Evolutionary conservation across 2,888 invertebrate genomes (phyloP).

Genomic region (Podabrus alpinus): DNA sequence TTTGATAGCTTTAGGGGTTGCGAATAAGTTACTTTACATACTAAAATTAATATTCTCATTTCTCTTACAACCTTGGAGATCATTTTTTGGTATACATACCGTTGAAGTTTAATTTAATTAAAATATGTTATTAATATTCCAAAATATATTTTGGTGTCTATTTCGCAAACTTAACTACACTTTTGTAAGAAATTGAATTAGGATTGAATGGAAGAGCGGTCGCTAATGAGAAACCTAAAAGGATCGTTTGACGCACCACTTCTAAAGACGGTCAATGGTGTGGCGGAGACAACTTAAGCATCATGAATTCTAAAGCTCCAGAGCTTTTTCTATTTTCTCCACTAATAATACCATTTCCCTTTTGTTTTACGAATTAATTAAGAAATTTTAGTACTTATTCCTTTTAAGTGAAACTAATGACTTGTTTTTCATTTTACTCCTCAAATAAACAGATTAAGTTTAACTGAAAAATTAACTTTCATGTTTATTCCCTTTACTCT

Average conservation of each 20-base stretch:
- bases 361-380: background rate
- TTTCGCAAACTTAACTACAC: background rate
- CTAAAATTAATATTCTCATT: background rate
- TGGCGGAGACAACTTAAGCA: background rate
- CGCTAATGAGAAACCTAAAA: background rate
- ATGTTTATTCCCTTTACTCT: background rate
- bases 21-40: background rate
- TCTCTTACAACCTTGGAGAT: background rate
- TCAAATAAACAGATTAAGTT: too few species aligned
- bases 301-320: background rate
- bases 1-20: background rate
- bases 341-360: background rate
- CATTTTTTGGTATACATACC: background rate
- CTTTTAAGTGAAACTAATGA: background rate
- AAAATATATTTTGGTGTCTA: background rate
- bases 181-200: background rate
- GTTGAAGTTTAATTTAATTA: background rate
- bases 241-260: background rate
- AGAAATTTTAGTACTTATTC: background rate
- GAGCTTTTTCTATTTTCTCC: background rate
- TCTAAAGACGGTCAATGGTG: background rate
- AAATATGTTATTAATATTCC: background rate
- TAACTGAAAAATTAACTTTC: background rate
- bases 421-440: background rate
- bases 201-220: background rate